A percentile compares a stretch with the other conserved stretches of the same genome.
Conservation (phyloP, 1,140 invertebrate species). For the Medauroidea extradentata region DNA sequence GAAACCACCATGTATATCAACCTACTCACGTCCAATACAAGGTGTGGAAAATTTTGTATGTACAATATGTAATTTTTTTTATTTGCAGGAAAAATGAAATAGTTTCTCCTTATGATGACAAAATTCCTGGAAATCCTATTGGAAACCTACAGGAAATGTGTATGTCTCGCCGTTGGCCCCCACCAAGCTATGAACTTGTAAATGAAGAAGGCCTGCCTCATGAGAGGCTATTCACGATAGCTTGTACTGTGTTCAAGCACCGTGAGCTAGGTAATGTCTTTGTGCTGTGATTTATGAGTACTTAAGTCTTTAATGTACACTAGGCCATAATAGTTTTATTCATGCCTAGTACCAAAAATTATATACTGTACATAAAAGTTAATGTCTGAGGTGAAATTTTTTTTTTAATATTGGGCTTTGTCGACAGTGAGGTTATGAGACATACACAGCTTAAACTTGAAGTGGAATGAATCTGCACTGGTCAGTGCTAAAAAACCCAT, state of each 20-base stretch:
- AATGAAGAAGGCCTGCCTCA: slow-evolving; percentile 88
- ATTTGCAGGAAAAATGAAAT: slow-evolving; percentile 31
- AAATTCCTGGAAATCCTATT: slow-evolving; percentile 76
- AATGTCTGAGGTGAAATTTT: too few relatives aligned
- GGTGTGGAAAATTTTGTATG: slow-evolving; percentile 7
- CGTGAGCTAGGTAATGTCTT: slow-evolving; percentile 62
- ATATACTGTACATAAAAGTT: too few relatives aligned
- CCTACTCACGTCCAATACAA: neutral
- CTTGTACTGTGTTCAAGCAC: slow-evolving; percentile 80
- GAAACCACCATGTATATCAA: neutral
- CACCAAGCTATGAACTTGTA: slow-evolving; percentile 87
- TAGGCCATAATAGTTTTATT: too few relatives aligned
- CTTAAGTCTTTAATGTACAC: too few relatives aligned
- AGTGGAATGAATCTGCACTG: too few relatives aligned
- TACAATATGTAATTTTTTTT: neutral
- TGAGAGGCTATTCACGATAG: slow-evolving; percentile 88
- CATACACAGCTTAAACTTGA: too few relatives aligned
- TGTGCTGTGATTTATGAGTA: too few relatives aligned
- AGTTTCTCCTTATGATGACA: slow-evolving; percentile 43
- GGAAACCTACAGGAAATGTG: slow-evolving; percentile 94
- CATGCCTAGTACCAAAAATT: too few relatives aligned
- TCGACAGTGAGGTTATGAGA: too few relatives aligned
- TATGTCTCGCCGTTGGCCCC: slow-evolving; percentile 91
- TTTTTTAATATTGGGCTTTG: too few relatives aligned
- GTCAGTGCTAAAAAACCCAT: too few relatives aligned